Base-by-base conservation (phyloP, 2,113 vertebrate species). In the Oenanthe melanoleuca region DNA sequence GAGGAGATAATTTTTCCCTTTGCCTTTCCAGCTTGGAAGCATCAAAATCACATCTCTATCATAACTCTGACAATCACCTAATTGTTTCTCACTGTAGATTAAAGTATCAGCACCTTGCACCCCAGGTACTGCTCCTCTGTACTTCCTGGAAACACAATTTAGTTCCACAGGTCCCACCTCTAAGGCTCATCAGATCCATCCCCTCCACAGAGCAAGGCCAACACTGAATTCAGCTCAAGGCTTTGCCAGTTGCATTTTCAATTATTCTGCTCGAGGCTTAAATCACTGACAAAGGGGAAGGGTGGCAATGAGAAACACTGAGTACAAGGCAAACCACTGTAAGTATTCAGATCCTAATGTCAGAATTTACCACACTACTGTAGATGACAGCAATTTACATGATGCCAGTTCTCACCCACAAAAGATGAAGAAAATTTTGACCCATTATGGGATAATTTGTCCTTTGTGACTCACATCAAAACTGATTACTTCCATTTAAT, bases 211-310 rank as follows among this genome's bases (percentile, higher is more conserved):
- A 40, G 74, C n/a, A 88, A 49, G 17, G 16, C 25, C 31, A 49
- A 26, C 34, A 49, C 8, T 1, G 0, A 88, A 40, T 14, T 71
- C 1, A 1, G 38, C 20, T 47, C 21, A 47, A 67, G 16, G n/a
- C 18, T 83, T 49, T 49, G 31, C 49, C 63, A 63, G 40, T 5
- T 63, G 63, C 8, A 56, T 63, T 83, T 69, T 33, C 33, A 56
- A 8, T 56, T 65, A 70, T 26, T 70, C 52, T 74, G 22, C 61
- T 47, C 44, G 55, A 26, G 53, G 26, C 4, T 86, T n/a, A 70
- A 86, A 89, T 45, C 18, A 71, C 21, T 52, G 47, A 34, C 23
- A 80, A 44, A 63, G 42, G 10, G 47, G 21, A 80, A 64, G 31
- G 18, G n/a, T 77, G 53, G 37, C 18, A 92, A 23, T 7, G 33